Conservation (phyloP, 1,140 invertebrate species). For the Chlorops oryzae region DNA sequence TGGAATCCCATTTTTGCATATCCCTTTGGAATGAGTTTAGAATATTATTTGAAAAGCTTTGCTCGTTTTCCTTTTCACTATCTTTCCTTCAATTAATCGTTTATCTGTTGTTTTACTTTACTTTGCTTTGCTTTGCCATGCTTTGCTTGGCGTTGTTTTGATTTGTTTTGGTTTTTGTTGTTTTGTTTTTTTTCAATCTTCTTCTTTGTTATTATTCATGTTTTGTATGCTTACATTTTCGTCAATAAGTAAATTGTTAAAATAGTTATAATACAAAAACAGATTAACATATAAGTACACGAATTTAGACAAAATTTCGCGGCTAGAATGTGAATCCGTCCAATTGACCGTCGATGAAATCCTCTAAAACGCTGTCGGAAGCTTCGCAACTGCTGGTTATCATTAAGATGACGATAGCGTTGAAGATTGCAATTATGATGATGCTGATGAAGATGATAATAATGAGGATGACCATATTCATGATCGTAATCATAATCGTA, state of each 20-base stretch:
- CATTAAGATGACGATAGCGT: too few relatives aligned
- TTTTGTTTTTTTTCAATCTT: not conserved
- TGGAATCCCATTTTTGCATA: too few relatives aligned
- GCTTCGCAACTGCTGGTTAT: constrained; percentile 3
- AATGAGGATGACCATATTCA: too few relatives aligned
- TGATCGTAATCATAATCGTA: too few relatives aligned
- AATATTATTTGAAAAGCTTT: not conserved
- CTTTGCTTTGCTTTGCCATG: not conserved
- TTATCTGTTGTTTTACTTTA: not conserved
- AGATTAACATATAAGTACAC: constrained; percentile 46
- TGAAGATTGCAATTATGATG: too few relatives aligned
- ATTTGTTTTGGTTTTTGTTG: not conserved
- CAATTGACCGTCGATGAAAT: too few relatives aligned
- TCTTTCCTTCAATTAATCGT: not conserved
- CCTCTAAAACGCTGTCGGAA: too few relatives aligned
- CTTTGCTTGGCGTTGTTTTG: not conserved
- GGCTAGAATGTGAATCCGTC: too few relatives aligned
- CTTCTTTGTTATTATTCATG: not conserved
- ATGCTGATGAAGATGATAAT: constrained; percentile 3
- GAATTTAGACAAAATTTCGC: constrained; percentile 25
- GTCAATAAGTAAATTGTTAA: constrained; percentile 8
- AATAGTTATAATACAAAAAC: constrained; percentile 44
- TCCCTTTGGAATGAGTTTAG: not conserved
- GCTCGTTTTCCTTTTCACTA: not conserved
- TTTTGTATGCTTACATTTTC: constrained; percentile 2